Conservation (phyloP, 2,888 invertebrate species). For the Rhopalosiphum nymphaeae region DNA sequence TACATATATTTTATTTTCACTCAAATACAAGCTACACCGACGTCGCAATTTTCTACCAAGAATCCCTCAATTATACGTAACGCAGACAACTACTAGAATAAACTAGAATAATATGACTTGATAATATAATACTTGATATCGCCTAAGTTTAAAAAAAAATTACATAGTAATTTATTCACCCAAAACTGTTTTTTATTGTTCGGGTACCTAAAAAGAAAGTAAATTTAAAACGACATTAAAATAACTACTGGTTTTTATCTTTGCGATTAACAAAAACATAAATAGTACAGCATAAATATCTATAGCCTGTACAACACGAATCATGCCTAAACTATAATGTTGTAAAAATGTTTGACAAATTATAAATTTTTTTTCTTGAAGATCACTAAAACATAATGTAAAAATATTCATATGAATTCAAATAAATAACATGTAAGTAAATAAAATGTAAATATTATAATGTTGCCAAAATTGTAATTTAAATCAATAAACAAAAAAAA, state of each 20-base stretch:
- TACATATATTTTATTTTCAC: neutral
- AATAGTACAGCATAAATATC: neutral
- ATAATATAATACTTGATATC: constrained; percentile 1
- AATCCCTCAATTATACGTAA: neutral
- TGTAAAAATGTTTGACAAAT: neutral
- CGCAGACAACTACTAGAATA: neutral
- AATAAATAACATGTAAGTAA: too few relatives aligned
- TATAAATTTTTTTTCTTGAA: neutral
- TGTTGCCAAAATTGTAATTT: too few relatives aligned
- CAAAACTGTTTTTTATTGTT: constrained; percentile 25
- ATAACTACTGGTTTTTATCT: constrained; percentile 7
- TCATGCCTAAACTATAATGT: neutral
- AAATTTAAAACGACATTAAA: constrained; percentile 6
- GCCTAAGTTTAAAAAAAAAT: neutral
- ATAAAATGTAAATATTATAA: too few relatives aligned
- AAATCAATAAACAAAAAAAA: neutral
- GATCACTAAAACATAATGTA: neutral
- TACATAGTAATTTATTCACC: constrained; percentile 21
- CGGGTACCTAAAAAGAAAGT: constrained; percentile 15
- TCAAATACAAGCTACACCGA: neutral
- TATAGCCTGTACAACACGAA: neutral
- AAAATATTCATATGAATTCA: too few relatives aligned
- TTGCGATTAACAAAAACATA: neutral
- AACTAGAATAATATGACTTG: neutral
- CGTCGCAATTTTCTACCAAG: neutral